Conservation (phyloP, 2,797 vertebrate species). For the Vireo griseus region DNA sequence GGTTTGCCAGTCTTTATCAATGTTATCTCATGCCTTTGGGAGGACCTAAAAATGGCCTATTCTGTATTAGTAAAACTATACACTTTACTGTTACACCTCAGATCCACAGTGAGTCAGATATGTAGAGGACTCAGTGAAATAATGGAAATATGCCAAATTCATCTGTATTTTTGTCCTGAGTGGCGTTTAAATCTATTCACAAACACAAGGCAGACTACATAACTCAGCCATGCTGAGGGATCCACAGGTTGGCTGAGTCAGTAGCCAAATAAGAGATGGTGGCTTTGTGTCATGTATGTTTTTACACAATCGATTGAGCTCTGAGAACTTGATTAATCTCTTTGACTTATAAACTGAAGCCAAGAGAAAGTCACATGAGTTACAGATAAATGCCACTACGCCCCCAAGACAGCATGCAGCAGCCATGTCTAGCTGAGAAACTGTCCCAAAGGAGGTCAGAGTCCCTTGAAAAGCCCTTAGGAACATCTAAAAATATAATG, state of each 20-base stretch:
- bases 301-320: neutral
- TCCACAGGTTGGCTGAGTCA: neutral
- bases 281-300: neutral
- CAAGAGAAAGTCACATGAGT: neutral
- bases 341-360: neutral
- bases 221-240: neutral
- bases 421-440: neutral
- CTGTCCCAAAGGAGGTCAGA: neutral
- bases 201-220: neutral
- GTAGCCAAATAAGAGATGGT: neutral
- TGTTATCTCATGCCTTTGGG: neutral
- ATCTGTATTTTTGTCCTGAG: neutral
- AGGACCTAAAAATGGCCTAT: neutral
- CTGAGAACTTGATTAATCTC: neutral
- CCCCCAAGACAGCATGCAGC: neutral
- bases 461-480: neutral
- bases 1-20: neutral
- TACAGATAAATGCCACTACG: neutral
- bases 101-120: neutral
- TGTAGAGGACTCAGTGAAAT: neutral
- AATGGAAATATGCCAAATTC: neutral
- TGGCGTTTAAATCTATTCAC: neutral
- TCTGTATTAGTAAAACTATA: neutral
- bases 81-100: neutral
- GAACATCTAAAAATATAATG: neutral